Conservation (phyloP, 2,888 invertebrate species). For the Hirtodrosophila confusa region DNA sequence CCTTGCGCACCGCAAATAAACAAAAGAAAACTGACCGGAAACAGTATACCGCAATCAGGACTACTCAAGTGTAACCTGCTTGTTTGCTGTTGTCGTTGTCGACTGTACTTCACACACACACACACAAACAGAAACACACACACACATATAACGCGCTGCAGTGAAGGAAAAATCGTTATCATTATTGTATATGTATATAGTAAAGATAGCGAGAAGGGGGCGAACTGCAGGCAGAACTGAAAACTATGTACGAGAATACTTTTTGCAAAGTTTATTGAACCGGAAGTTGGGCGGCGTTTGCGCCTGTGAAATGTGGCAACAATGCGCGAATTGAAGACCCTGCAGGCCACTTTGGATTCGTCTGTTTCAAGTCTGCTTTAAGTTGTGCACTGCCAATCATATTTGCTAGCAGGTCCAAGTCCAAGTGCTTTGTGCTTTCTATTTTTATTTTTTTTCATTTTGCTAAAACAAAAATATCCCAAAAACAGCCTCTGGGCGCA, state of each 20-base stretch:
- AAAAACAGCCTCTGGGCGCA: conserved; percentile 46
- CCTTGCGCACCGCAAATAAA: no score
- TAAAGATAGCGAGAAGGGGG: neutral
- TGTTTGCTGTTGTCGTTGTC: conserved; percentile 55
- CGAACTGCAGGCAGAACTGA: neutral
- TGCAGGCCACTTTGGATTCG: conserved; percentile 19
- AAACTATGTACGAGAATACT: conserved; percentile 68
- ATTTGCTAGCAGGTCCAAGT: conserved; percentile 26
- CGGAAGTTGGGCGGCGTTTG: conserved; percentile 66
- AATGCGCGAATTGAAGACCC: conserved; percentile 46
- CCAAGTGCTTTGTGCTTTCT: conserved; percentile 3
- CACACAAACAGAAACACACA: conserved; percentile 17
- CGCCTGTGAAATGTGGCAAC: conserved; percentile 72
- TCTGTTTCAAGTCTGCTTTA: conserved; percentile 52
- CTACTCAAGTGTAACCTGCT: no score
- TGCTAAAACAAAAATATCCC: conserved; percentile 2
- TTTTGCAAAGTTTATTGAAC: conserved; percentile 76
- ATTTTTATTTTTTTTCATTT: no score
- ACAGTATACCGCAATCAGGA: no score
- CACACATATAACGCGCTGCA: conserved; percentile 45
- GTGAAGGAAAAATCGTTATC: conserved; percentile 72
- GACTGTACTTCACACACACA: conserved; percentile 24
- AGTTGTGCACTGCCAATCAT: conserved; percentile 46
- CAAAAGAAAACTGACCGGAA: no score
- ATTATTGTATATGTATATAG: conserved; percentile 58